A percentile compares a stretch with the other conserved stretches of the same genome.
These are phyloP conservation scores for Yoshiicerus persimilis DNA, from an alignment of 1,140 invertebrate species.

Conservation along the genomic window DNA sequence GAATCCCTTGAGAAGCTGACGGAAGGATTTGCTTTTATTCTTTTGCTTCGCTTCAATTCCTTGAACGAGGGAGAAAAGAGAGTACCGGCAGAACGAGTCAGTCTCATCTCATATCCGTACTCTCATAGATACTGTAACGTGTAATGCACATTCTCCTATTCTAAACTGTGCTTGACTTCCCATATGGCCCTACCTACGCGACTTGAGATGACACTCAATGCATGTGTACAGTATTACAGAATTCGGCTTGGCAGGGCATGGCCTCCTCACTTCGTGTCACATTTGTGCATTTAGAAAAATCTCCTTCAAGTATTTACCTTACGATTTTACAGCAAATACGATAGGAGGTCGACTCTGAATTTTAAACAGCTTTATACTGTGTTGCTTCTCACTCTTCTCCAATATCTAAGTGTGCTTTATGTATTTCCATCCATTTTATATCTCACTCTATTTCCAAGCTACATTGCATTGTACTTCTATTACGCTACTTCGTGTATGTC, in stretches of 20 bases:
- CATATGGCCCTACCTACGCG: neutral
- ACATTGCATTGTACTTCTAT: neutral
- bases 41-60: conserved; percentile 21
- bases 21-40: conserved; percentile 22
- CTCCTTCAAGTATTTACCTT: neutral
- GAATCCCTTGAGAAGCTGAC: conserved; percentile 7
- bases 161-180: neutral
- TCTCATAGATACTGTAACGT: neutral
- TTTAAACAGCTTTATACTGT: neutral
- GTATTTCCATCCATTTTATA: neutral
- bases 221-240: neutral
- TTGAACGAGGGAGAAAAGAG: neutral
- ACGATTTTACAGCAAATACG: neutral
- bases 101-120: neutral
- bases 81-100: neutral
- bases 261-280: neutral
- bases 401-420: neutral
- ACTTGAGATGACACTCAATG: neutral
- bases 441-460: neutral
- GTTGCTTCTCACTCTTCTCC: neutral
- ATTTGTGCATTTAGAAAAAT: conserved; percentile 1
- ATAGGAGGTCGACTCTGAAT: neutral
- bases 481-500: neutral
- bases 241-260: no score
- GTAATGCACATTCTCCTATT: neutral